Evolutionary conservation across 2,797 vertebrate genomes (phyloP).

Genomic region (Acanthis flammea): DNA sequence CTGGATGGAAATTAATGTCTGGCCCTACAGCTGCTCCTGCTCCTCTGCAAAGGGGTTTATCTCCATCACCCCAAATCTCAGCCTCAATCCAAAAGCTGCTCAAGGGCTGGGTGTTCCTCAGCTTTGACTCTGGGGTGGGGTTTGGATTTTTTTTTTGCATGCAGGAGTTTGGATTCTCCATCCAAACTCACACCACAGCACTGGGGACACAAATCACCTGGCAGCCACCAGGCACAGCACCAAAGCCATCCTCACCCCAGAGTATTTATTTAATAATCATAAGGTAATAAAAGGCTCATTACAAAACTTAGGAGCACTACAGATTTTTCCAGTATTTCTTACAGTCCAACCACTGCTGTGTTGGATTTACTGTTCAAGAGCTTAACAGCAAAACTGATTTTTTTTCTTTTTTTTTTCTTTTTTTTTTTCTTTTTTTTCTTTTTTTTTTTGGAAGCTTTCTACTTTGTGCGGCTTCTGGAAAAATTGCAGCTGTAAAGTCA

Average conservation of each 20-base stretch:
- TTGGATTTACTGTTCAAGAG: neutral
- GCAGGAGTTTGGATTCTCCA: neutral
- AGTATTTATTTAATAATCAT: neutral
- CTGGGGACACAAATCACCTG: neutral
- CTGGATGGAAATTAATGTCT: neutral
- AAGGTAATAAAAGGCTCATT: neutral
- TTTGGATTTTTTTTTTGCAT: neutral
- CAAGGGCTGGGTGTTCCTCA: neutral
- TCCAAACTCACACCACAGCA: neutral
- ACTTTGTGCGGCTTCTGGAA: conserved; percentile 1
- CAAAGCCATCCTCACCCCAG: neutral
- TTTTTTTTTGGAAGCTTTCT: neutral
- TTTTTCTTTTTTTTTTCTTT: too few species aligned
- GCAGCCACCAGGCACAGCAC: neutral
- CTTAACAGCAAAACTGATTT: neutral
- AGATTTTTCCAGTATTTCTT: conserved; percentile 29
- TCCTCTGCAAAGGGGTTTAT: neutral
- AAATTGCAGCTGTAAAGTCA: conserved; percentile 14
- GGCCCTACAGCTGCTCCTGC: neutral
- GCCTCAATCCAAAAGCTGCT: neutral
- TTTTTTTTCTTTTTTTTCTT: fast-evolving
- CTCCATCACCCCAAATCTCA: neutral
- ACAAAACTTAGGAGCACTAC: conserved; percentile 33
- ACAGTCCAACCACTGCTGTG: neutral
- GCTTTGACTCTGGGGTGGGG: neutral